Evolutionary conservation across 1,140 invertebrate genomes (phyloP), one percentile per base, ranked within the genome.

Genomic region (Trichogramma pretiosum): DNA sequence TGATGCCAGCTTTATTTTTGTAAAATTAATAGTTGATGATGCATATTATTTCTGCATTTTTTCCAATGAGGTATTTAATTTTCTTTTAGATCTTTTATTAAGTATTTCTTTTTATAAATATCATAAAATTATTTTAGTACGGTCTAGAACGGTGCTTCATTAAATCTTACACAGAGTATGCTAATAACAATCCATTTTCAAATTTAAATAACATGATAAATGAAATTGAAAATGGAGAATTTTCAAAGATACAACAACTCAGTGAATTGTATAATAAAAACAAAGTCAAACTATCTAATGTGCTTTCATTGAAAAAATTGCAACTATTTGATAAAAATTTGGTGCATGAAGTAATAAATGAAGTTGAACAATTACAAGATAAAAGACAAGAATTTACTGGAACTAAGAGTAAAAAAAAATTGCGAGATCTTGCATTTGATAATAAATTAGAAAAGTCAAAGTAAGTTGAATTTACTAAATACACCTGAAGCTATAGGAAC

Each of bases 1-100:
- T 11, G 68, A 73, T 52, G 65, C 66, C 10, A 67, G 64, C 48
- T 70, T 61, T 39, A 61, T 73, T 37, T 57, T 70, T 10, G 63
- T 57, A 16, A 68, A 69, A 52, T 40, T 73, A 42, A 59, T 72
- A 11, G 19, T 44, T 0, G 57, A 64, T 8, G 53, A 58, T 56
- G 66, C 63, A 22, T 73, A 70, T 58, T 4, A 37, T 14, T 54
- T 61, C 48, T 62, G 58, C 46, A 34, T 67, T 7, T 63, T 60
- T 33, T 50, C 64, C 16, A 56, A 47, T 47, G 67, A 70, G 56
- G 70, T 72, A 59, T 32, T 44, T 50, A 45, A n/a, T 50, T 26
- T 32, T 14, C 18, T 21, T 36, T 16, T 2, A 43, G 40, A 33
- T 16, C 36, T 24, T 23, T 47, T 26, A 42, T 10, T 16, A 43